These are phyloP conservation scores for Gnathonemus echidnorhynchus DNA, from an alignment of 2,113 vertebrate species.

Conservation along the genomic window DNA sequence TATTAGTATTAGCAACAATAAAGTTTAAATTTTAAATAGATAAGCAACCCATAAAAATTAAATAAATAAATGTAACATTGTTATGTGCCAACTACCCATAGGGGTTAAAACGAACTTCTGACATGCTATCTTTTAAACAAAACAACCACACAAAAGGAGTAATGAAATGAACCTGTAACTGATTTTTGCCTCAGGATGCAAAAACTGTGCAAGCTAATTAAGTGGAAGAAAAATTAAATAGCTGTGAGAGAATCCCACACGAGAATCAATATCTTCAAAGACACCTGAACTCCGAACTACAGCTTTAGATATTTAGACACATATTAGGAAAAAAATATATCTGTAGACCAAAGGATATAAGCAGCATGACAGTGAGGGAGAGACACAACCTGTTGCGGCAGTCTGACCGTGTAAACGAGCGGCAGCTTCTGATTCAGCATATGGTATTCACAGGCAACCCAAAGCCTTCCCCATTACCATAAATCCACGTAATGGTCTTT, in stretches of 20 bases:
- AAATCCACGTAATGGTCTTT: background rate
- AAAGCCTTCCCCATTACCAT: background rate
- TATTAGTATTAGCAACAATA: background rate
- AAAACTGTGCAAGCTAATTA: slow-evolving; percentile 13
- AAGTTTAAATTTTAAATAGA: background rate
- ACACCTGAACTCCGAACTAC: slow-evolving; percentile 28
- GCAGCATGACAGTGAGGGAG: background rate
- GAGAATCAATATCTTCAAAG: slow-evolving; percentile 36
- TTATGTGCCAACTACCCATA: background rate
- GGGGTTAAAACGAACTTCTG: slow-evolving; percentile 5
- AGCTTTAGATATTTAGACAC: background rate
- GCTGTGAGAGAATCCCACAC: background rate
- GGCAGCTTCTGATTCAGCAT: background rate
- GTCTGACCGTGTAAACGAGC: background rate
- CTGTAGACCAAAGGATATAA: background rate
- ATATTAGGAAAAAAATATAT: background rate
- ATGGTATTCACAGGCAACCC: background rate
- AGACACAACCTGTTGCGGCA: background rate
- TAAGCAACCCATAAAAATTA: background rate
- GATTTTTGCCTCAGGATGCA: slow-evolving; percentile 29
- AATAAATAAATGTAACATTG: background rate
- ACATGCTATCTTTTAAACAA: slow-evolving; percentile 19
- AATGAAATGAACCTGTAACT: slow-evolving; percentile 15
- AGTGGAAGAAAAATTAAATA: slow-evolving; percentile 1
- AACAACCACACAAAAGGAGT: slow-evolving; percentile 14